A percentile compares a stretch with the other conserved stretches of the same genome.
phyloP scores from a whole-genome alignment of 2,113 vertebrate species.

The Castor canadensis region DNA sequence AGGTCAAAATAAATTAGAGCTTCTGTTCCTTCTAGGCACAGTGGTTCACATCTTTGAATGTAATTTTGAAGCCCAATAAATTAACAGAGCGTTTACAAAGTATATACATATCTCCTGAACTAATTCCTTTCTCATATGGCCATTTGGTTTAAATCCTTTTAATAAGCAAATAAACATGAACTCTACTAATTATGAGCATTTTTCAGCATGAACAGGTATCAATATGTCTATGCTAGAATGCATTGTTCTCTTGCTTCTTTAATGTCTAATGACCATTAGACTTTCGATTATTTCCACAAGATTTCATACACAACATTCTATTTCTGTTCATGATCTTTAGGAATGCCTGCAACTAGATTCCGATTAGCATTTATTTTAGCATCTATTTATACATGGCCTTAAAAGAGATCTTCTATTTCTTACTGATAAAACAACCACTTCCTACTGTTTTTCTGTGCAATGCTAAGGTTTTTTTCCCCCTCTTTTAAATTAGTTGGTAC shows the following conservation, averaged over 20 bases:
- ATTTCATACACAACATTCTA: neutral
- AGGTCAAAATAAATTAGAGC: neutral
- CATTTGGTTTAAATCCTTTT: neutral
- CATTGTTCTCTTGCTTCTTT: slow-evolving; percentile 1
- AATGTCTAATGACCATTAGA: neutral
- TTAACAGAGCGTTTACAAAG: no score
- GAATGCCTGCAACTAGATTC: neutral
- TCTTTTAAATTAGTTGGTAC: neutral
- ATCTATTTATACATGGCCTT: neutral
- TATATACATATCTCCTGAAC: neutral
- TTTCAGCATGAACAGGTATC: neutral
- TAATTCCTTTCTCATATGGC: neutral
- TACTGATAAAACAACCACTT: neutral
- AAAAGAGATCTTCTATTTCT: neutral
- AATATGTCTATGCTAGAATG: neutral
- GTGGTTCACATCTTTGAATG: neutral
- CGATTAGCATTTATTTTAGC: neutral
- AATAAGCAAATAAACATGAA: neutral
- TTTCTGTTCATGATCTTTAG: neutral
- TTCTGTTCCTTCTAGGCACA: no score
- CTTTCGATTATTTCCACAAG: slow-evolving; percentile 32
- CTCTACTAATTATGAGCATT: slow-evolving; percentile 57
- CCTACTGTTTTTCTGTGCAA: neutral
- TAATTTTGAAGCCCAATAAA: neutral
- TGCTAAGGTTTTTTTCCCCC: neutral